These are phyloP conservation scores for Drosophila recens DNA, from an alignment of 2,888 invertebrate genomes.

Conservation along the genomic window DNA sequence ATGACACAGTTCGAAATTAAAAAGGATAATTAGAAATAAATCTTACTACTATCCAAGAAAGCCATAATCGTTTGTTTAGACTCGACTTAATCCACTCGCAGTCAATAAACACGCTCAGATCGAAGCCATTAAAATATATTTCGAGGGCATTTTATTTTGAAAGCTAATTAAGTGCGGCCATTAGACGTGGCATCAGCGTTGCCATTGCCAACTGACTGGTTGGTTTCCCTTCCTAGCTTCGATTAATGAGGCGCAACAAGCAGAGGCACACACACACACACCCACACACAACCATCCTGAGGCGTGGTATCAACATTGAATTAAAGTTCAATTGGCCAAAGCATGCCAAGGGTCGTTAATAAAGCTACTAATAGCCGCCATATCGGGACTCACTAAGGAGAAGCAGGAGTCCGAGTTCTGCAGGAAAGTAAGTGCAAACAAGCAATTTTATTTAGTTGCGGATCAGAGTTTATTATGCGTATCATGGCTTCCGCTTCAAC, in stretches of 20 bases:
- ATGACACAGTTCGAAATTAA: neutral
- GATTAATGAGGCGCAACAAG: constrained; percentile 73
- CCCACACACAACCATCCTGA: constrained; percentile 10
- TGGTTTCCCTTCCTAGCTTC: constrained; percentile 31
- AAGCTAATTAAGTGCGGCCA: constrained; percentile 70
- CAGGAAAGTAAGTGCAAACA: constrained; percentile 13
- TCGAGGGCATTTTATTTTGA: constrained; percentile 65
- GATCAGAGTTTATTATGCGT: constrained; percentile 36
- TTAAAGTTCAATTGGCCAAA: constrained; percentile 71
- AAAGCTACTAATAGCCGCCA: constrained; percentile 52
- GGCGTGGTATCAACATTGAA: constrained; percentile 52
- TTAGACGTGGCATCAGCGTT: constrained; percentile 30
- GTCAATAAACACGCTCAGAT: constrained; percentile 42
- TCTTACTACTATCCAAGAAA: constrained; percentile 28
- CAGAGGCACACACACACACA: constrained; percentile 12
- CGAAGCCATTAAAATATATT: constrained; percentile 68
- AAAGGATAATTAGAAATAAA: constrained; percentile 34
- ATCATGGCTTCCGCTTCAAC: constrained; percentile 2
- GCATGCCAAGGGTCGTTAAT: constrained; percentile 60
- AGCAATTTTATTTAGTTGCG: constrained; percentile 22
- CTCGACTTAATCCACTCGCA: constrained; percentile 21
- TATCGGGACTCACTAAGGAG: constrained; percentile 4
- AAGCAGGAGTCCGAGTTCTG: neutral
- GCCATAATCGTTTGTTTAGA: constrained; percentile 55
- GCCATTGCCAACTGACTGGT: constrained; percentile 19